Evolutionary conservation across 1,140 invertebrate species (phyloP).

Genomic region (Drosophila ananassae): DNA sequence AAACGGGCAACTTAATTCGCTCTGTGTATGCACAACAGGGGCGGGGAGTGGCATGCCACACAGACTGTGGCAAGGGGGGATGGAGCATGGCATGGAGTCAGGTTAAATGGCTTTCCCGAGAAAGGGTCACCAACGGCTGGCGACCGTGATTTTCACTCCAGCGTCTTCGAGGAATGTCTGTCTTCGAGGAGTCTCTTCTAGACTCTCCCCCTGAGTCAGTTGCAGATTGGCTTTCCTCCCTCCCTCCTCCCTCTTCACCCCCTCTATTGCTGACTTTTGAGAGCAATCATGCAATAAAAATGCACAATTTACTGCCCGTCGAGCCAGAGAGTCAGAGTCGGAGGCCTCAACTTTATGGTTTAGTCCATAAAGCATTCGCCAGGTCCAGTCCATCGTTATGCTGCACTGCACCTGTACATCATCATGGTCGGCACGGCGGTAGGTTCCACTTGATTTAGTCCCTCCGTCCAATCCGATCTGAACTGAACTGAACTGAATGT

Average conservation of each 20-base stretch:
- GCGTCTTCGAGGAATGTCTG: conserved; percentile 15
- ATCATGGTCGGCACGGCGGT: conserved; percentile 5
- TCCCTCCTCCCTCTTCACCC: not conserved
- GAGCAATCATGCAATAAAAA: conserved; percentile 60
- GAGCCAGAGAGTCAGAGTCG: conserved; percentile 14
- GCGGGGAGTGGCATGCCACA: conserved; percentile 1
- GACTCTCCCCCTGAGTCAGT: not conserved
- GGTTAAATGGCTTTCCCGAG: conserved; percentile 28
- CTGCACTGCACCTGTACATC: conserved; percentile 50
- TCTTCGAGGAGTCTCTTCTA: conserved; percentile 23
- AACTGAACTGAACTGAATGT: conserved; percentile 58
- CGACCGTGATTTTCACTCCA: conserved; percentile 27
- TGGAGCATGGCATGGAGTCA: too few relatives aligned
- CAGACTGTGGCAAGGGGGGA: too few relatives aligned
- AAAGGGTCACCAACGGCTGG: conserved; percentile 33
- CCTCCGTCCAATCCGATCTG: not conserved
- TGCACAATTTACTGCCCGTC: conserved; percentile 49
- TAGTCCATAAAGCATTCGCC: conserved; percentile 49
- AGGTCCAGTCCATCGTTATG: conserved; percentile 19
- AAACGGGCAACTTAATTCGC: conserved; percentile 26
- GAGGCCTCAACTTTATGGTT: conserved; percentile 51
- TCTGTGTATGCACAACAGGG: conserved; percentile 8
- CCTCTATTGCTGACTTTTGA: conserved; percentile 24
- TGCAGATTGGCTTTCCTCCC: not conserved
- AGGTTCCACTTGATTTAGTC: conserved; percentile 67